Percentiles rank a stretch among this genome's conserved stretches.
Conservation (phyloP, 1,140 invertebrate genomes). For the Trichoplusia ni region DNA sequence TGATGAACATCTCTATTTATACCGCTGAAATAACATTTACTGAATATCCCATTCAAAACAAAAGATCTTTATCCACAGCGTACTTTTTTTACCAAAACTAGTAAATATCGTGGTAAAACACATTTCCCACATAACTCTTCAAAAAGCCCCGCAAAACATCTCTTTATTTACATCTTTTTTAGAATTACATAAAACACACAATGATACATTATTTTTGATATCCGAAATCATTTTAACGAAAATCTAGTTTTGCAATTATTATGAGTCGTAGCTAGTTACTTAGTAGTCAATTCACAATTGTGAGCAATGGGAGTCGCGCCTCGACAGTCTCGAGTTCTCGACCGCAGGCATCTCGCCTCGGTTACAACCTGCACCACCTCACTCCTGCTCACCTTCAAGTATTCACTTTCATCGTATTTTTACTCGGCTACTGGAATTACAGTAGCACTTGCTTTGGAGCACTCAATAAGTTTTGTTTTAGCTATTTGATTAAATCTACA, state of each 20-base stretch:
- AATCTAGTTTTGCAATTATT: too few relatives aligned
- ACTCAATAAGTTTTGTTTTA: too few relatives aligned
- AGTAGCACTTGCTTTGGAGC: too few relatives aligned
- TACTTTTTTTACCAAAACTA: too few relatives aligned
- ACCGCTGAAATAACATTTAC: slow-evolving; percentile 50
- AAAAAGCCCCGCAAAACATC: too few relatives aligned
- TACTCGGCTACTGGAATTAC: slow-evolving; percentile 11
- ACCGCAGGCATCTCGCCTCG: slow-evolving; percentile 10
- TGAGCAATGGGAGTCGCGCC: neutral
- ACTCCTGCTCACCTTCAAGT: slow-evolving; percentile 27
- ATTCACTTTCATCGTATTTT: slow-evolving; percentile 41
- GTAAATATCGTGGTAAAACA: slow-evolving; percentile 36
- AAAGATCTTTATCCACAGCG: too few relatives aligned
- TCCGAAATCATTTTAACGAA: too few relatives aligned
- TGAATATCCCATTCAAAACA: slow-evolving; percentile 48
- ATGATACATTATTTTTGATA: too few relatives aligned
- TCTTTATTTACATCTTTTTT: too few relatives aligned
- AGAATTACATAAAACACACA: too few relatives aligned
- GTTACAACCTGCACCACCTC: neutral
- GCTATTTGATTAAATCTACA: neutral
- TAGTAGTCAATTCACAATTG: slow-evolving; percentile 5
- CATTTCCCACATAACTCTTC: too few relatives aligned
- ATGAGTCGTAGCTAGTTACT: neutral
- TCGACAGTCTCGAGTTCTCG: slow-evolving; percentile 3
- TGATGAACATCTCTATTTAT: slow-evolving; percentile 63